A percentile compares a stretch with the other conserved stretches of the same genome.
phyloP scores from a whole-genome alignment of 2,113 vertebrate species.

The Ophthalmolycus amberensis region DNA sequence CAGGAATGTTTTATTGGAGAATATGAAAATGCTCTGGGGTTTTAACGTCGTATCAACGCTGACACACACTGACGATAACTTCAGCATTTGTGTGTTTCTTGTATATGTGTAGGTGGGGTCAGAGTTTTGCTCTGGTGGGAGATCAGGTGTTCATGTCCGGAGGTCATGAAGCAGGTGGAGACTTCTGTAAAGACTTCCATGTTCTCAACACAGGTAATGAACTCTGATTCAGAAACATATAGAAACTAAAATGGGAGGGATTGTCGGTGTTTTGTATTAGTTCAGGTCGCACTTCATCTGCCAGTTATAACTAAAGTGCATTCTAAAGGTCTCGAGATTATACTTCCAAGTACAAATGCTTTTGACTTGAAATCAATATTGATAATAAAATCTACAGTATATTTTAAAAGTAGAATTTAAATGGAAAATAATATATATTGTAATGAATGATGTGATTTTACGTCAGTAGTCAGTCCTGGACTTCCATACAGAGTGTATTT shows the following conservation, averaged over 20 bases:
- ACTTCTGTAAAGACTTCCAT: conserved; percentile 74
- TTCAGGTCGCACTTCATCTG: neutral
- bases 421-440: neutral
- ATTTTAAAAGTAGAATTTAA: neutral
- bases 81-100: neutral
- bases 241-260: too few species aligned
- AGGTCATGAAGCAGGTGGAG: conserved; percentile 67
- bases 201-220: conserved; percentile 79
- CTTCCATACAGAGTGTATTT: neutral
- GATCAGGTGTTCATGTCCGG: conserved; percentile 82
- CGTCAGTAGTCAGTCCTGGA: neutral
- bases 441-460: neutral
- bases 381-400: neutral
- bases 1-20: neutral
- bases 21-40: neutral
- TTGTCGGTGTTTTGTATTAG: neutral
- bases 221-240: neutral
- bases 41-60: neutral
- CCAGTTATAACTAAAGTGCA: neutral
- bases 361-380: neutral
- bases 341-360: neutral
- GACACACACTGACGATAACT: neutral
- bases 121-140: conserved; percentile 71
- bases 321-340: neutral
- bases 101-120: conserved; percentile 62